Evolutionary conservation across 2,797 vertebrate species (phyloP).

Genomic region (Girardinus metallicus): DNA sequence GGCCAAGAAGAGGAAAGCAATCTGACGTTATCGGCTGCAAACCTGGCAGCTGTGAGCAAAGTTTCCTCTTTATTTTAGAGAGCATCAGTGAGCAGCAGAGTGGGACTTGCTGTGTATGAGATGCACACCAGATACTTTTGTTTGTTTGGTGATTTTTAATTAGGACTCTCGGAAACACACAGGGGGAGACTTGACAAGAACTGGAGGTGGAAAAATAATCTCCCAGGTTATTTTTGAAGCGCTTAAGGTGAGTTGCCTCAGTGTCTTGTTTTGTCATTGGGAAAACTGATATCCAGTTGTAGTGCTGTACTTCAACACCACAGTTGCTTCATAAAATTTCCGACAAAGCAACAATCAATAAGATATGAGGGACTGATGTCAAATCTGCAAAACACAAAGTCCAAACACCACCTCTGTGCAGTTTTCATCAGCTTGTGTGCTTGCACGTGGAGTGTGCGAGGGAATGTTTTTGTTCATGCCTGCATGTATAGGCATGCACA

Average conservation of each 20-base stretch:
- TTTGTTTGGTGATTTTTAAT: slow-evolving; percentile 64
- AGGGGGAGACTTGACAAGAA: slow-evolving; percentile 12
- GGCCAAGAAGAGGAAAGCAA: slow-evolving; percentile 52
- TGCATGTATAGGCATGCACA: slow-evolving; percentile 7
- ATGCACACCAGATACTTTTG: slow-evolving; percentile 62
- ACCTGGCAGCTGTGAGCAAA: slow-evolving; percentile 68
- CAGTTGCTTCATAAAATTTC: slow-evolving; percentile 12
- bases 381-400: slow-evolving; percentile 3
- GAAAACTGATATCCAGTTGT: not conserved
- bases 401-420: not conserved
- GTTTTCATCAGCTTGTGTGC: slow-evolving; percentile 18
- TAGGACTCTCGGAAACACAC: slow-evolving; percentile 32
- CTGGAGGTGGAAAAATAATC: slow-evolving; percentile 34
- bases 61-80: slow-evolving; percentile 75
- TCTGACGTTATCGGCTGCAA: slow-evolving; percentile 67
- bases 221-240: slow-evolving; percentile 50
- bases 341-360: slow-evolving; percentile 17
- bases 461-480: slow-evolving; percentile 6
- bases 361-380: not conserved
- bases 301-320: not conserved
- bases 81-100: slow-evolving; percentile 72
- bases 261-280: not conserved
- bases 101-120: slow-evolving; percentile 59
- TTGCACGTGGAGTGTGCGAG: slow-evolving; percentile 18
- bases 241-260: slow-evolving; percentile 64